Evolutionary conservation across 2,797 vertebrate genomes (phyloP), one percentile per base, ranked within the genome.

Genomic region (Sebastes taczanowskii): DNA sequence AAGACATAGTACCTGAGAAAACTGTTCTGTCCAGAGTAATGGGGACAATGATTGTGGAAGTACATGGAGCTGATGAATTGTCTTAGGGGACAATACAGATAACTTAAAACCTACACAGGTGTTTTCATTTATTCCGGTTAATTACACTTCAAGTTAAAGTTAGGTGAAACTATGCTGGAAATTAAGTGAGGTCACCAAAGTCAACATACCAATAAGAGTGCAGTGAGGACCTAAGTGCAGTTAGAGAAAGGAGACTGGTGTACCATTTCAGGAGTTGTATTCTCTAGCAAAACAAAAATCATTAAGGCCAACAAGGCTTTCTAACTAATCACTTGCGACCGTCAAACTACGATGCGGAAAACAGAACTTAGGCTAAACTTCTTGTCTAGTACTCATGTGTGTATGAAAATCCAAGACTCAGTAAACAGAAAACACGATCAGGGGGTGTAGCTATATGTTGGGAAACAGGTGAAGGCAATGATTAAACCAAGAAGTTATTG

Each of bases 71-170:
- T 60, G 25, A 46, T 29, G 29, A 60, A 63, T 42, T 49, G 22
- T 42, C n/a, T 59, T 25, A 20, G 2, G 6, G 20, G 22, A 53
- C 9, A 53, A n/a, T 74, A 49, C n/a, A 46, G 64, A 63, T 74
- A 29, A 59, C 11, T n/a, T 3, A 81, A 71, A 60, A 38, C 20
- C 16, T 53, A 53, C 20, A 22, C 32, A 67, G 53, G 10, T 59
- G 6, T 61, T 30, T 69, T 71, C 32, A 60, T 7, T 81, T 77
- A 52, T 59, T 64, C 22, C 29, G 22, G 66, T 20, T 29, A 67
- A 72, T 72, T 60, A 66, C 34, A 60, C 42, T 53, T 53, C 52
- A 22, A 11, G 49, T 52, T 52, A 9, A 52, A 9, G 9, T 53
- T 53, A 53, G 52, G n/a, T 53, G 52, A 53, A 53, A 53, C n/a